phyloP scores from a whole-genome alignment of 1,140 invertebrate genomes.

The Rhizoglyphus robini region DNA sequence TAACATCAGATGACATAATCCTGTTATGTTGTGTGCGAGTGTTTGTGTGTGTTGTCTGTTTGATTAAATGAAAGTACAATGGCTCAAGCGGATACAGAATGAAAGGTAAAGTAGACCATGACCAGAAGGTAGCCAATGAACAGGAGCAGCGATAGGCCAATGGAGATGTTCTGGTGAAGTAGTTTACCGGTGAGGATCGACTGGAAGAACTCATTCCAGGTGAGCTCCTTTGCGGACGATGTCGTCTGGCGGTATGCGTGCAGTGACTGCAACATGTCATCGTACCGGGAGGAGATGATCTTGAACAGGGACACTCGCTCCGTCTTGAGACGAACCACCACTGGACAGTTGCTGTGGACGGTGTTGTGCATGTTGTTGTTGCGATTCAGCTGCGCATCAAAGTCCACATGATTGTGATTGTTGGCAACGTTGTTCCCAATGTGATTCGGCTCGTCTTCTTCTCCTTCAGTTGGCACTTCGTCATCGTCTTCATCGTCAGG shows the following conservation, averaged over 20 bases:
- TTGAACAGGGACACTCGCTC: neutral
- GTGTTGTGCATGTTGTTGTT: too few relatives aligned
- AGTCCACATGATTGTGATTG: neutral
- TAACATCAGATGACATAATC: neutral
- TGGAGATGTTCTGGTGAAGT: neutral
- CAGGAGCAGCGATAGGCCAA: neutral
- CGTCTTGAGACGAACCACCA: neutral
- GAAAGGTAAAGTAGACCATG: neutral
- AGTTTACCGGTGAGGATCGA: neutral
- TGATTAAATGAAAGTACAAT: neutral
- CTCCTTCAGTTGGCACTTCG: neutral
- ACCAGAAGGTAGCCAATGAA: slow-evolving; percentile 1
- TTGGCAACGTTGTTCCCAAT: too few relatives aligned
- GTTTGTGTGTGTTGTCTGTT: neutral
- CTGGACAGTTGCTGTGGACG: neutral
- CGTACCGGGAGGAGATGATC: neutral
- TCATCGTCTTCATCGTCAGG: neutral
- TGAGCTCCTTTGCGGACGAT: neutral
- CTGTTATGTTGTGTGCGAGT: neutral
- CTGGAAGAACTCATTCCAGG: neutral
- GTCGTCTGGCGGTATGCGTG: neutral
- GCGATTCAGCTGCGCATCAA: neutral
- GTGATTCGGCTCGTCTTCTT: too few relatives aligned
- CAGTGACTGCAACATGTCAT: neutral
- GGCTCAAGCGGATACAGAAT: neutral